Evolutionary conservation across 2,113 vertebrate species (phyloP).

Genomic region (Hypanus sabinus): DNA sequence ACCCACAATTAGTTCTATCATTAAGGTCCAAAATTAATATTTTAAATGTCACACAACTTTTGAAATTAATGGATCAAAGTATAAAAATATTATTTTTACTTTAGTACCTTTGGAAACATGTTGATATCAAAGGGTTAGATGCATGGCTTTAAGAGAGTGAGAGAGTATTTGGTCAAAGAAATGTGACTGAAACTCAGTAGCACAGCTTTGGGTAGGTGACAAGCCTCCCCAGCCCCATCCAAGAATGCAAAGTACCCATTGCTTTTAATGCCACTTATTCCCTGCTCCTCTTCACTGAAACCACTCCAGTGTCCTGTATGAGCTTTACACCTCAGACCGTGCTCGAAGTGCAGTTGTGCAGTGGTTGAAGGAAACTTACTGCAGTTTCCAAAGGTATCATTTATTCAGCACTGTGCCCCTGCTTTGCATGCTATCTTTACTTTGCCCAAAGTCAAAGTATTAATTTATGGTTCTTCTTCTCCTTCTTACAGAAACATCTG

Average conservation of each 20-base stretch:
- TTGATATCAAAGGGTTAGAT: background rate
- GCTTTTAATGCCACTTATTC: too few species aligned
- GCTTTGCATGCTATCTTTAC: background rate
- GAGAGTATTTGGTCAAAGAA: slow-evolving; percentile 7
- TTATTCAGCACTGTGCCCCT: background rate
- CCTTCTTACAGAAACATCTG: too few species aligned
- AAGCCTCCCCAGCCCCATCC: too few species aligned
- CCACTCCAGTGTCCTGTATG: background rate
- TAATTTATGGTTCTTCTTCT: background rate
- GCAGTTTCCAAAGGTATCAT: slow-evolving; percentile 4
- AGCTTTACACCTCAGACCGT: background rate
- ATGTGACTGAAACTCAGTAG: background rate
- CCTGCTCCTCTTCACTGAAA: background rate
- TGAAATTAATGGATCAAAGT: background rate
- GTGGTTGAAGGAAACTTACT: background rate
- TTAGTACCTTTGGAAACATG: slow-evolving; percentile 13
- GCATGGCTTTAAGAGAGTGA: background rate
- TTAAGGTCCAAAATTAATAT: background rate
- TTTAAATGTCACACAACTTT: slow-evolving; percentile 5
- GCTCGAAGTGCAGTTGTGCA: background rate
- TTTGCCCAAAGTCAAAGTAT: background rate
- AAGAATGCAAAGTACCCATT: background rate
- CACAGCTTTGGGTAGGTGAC: background rate
- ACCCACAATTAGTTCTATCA: background rate
- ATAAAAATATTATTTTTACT: slow-evolving; percentile 29